These are phyloP conservation scores for Ichneumoninae sp. DNA, from an alignment of 2,888 invertebrate species.

Conservation along the genomic window DNA sequence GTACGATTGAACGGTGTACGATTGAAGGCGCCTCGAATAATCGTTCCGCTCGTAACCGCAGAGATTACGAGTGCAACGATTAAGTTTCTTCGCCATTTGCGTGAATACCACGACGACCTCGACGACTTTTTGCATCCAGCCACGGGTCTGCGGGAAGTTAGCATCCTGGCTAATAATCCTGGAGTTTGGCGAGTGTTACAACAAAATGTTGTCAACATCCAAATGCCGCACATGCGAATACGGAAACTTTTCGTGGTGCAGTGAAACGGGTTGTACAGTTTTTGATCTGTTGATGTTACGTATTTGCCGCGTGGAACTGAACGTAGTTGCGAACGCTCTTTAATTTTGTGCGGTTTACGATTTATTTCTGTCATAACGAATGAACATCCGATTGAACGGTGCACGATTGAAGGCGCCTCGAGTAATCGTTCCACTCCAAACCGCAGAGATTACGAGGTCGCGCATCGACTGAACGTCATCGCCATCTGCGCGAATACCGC, in stretches of 20 bases:
- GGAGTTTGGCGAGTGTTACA: too few species aligned
- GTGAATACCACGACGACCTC: not conserved
- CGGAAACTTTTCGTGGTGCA: too few species aligned
- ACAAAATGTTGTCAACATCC: too few species aligned
- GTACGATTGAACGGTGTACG: too few species aligned
- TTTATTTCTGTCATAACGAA: too few species aligned
- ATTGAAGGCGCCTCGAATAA: slow-evolving; percentile 19
- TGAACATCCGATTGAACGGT: not conserved
- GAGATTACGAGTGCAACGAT: not conserved
- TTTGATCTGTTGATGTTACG: too few species aligned
- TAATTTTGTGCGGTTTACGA: too few species aligned
- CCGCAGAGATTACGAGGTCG: slow-evolving; percentile 13
- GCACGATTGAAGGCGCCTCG: not conserved
- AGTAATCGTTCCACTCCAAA: slow-evolving; percentile 24
- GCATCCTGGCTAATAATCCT: not conserved
- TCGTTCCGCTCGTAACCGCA: slow-evolving; percentile 31
- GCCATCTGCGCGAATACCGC: not conserved
- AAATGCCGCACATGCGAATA: too few species aligned
- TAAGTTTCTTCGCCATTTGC: not conserved
- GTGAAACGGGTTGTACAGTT: too few species aligned
- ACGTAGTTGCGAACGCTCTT: too few species aligned
- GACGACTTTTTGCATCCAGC: not conserved
- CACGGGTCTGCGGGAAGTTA: slow-evolving; percentile 26
- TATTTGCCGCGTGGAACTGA: too few species aligned
- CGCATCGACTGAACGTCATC: not conserved